These are phyloP conservation scores for Oscarella lobularis DNA, from an alignment of 37 sponge, comb jelly and placozoan genomes.

Conservation along the genomic window DNA sequence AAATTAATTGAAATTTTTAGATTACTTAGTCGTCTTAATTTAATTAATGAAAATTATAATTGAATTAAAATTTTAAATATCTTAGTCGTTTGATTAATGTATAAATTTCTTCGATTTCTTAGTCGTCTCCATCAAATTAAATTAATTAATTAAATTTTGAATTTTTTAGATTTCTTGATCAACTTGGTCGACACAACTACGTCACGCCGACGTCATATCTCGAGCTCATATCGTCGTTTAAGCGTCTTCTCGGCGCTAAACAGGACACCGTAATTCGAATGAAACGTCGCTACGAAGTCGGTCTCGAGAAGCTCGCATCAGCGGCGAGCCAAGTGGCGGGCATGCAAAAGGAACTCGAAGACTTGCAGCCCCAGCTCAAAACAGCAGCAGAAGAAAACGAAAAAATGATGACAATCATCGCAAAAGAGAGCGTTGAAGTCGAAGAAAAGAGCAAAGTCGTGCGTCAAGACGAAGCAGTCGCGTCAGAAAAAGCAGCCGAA, in stretches of 20 bases:
- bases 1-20: too few relatives aligned
- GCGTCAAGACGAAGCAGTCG: conserved; percentile 71
- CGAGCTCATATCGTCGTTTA: conserved; percentile 96
- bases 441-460: conserved; percentile 81
- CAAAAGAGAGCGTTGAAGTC: conserved; percentile 74
- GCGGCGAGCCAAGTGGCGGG: conserved; percentile 93
- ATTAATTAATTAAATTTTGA: not conserved
- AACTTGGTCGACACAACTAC: conserved; percentile 87
- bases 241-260: conserved; percentile 63
- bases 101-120: too few relatives aligned
- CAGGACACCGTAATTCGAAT: conserved; percentile 55
- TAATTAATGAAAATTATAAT: too few relatives aligned
- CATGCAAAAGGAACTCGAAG: conserved; percentile 95
- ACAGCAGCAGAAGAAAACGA: conserved; percentile 77
- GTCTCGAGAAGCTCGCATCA: conserved; percentile 91
- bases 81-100: too few relatives aligned
- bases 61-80: too few relatives aligned
- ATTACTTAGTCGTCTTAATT: too few relatives aligned
- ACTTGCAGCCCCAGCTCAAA: conserved; percentile 92
- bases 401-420: conserved; percentile 76
- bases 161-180: conserved; percentile 30
- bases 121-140: too few relatives aligned
- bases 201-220: conserved; percentile 97
- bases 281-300: conserved; percentile 90
- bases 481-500: conserved; percentile 84